Evolutionary conservation across 2,113 vertebrate species (phyloP), one percentile per base, ranked within the genome.

Genomic region (Reinhardtius hippoglossoides): DNA sequence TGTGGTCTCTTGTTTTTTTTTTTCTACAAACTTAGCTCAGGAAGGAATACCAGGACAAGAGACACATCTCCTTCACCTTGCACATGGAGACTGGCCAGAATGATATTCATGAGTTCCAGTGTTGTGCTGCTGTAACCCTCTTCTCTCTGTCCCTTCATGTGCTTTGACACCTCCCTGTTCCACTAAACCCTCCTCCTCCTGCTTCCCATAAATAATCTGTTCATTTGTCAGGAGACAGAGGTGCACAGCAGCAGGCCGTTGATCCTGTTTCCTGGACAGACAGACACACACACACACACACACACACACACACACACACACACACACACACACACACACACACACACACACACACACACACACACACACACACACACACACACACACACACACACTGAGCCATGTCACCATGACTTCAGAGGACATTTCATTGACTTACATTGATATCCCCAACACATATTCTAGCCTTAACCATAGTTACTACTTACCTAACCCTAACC

Each of bases 31-130:
- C 24, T 68, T 44, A 27, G 56, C 72, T 63, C 10, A 35, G 23
- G 23, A 27, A 81, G 50, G 67, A 56, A 48, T 46, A 71, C 72
- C 76, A 83, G 87, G 67, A 82, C 55, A 55, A 23, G 84, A 78
- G 68, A 76, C 65, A 48, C 14, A 48, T 84, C 75, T 82, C 71
- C 83, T 87, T 83, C 80, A 88, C 86, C 78, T 90, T 88, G 84
- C 24, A 74, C 65, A 87, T 92, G 91, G 89, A 92, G 18, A 27
- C 75, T 57, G 78, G 85, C 89, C 86, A 89, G 82, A 82, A 66
- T 78, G 67, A 83, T 80, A 80, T 88, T 85, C 84, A 90, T 82
- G 77, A 87, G 69, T 68, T 66, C 44, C 71, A 69, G 71, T 50
- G 69, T 52, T 76, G 70, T 66, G 42, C 54, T 44, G 67, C 76